Conservation (phyloP, 2,888 invertebrate genomes). For the Dicranocentrus wangi region DNA sequence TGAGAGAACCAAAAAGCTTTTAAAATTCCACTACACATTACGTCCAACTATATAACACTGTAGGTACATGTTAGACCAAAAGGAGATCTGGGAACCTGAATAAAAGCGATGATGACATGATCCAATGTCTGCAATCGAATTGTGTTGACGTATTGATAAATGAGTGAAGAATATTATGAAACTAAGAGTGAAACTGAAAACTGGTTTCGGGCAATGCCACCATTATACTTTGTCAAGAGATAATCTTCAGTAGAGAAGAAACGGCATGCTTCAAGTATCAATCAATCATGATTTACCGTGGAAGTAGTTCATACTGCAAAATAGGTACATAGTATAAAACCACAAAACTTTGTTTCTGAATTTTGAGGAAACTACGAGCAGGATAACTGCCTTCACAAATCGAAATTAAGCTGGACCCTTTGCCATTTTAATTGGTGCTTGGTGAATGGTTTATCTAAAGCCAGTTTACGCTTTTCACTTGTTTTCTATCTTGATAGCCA, state of each 20-base stretch:
- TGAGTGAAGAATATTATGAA: conserved; percentile 40
- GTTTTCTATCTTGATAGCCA: too few relatives aligned
- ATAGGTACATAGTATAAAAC: too few relatives aligned
- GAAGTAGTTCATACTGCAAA: too few relatives aligned
- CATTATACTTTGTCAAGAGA: not conserved
- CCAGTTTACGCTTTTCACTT: too few relatives aligned
- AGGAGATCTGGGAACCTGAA: too few relatives aligned
- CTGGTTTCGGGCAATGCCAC: conserved; percentile 47
- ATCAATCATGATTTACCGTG: conserved; percentile 45
- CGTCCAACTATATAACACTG: too few relatives aligned
- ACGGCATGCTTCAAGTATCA: conserved; percentile 62
- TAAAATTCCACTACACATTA: too few relatives aligned
- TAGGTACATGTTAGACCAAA: too few relatives aligned
- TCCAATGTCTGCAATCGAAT: conserved; percentile 38
- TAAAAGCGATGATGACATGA: conserved; percentile 40
- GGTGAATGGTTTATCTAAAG: too few relatives aligned
- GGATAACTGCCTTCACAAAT: not conserved
- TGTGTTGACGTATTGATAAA: conserved; percentile 64
- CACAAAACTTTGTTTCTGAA: not conserved
- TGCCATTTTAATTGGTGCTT: too few relatives aligned
- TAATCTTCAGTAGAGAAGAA: conserved; percentile 50
- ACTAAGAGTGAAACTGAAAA: conserved; percentile 34
- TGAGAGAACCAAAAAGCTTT: too few relatives aligned
- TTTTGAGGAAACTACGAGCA: too few relatives aligned
- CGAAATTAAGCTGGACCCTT: not conserved